Evolutionary conservation across 2,113 vertebrate genomes (phyloP).

Genomic region (Epinephelus fuscoguttatus): DNA sequence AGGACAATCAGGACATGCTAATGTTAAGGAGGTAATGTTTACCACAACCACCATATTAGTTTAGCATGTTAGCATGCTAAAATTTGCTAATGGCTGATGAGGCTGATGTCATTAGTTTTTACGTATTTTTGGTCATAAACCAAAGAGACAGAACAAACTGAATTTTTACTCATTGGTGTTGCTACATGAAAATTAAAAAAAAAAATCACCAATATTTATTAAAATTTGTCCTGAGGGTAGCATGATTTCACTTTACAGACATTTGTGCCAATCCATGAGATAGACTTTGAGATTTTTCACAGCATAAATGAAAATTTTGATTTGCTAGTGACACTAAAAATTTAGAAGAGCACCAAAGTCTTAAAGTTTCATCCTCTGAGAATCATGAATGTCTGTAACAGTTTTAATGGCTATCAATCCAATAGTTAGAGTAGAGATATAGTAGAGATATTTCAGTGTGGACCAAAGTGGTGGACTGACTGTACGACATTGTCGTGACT

Average conservation of each 20-base stretch:
- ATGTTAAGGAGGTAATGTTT: not conserved
- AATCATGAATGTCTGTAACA: too few species aligned
- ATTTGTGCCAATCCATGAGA: not conserved
- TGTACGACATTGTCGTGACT: too few species aligned
- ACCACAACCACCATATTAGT: not conserved
- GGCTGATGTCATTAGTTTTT: too few species aligned
- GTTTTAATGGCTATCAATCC: not conserved
- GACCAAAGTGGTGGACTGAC: not conserved
- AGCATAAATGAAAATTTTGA: not conserved
- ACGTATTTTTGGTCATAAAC: too few species aligned
- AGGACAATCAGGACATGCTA: not conserved
- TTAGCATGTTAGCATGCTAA: not conserved
- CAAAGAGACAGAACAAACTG: too few species aligned
- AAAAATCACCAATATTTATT: too few species aligned
- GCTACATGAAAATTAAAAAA: too few species aligned
- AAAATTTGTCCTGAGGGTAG: too few species aligned
- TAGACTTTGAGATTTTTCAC: not conserved
- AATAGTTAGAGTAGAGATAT: not conserved
- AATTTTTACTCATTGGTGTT: too few species aligned
- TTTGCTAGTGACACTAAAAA: not conserved
- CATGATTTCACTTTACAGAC: too few species aligned
- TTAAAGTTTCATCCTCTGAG: not conserved
- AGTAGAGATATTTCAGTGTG: not conserved
- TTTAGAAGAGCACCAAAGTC: not conserved
- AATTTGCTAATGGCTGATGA: not conserved